These are phyloP conservation scores for Lamproptera curius DNA, from an alignment of 2,888 invertebrate genomes.

Conservation along the genomic window DNA sequence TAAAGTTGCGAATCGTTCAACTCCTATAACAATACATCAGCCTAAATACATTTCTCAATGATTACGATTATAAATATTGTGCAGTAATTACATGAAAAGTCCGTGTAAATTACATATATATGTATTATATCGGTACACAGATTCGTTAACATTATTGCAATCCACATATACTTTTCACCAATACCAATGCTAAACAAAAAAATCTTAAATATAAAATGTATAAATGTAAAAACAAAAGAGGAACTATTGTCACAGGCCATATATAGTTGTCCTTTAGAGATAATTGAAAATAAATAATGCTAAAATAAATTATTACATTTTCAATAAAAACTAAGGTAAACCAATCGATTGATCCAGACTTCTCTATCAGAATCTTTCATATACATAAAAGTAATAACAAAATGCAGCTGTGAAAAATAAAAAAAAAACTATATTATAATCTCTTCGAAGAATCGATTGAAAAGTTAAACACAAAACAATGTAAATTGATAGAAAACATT, in stretches of 20 bases:
- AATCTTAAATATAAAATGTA: slow-evolving; percentile 17
- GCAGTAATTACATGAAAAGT: slow-evolving; percentile 61
- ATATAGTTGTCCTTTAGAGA: slow-evolving; percentile 13
- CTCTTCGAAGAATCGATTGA: no score
- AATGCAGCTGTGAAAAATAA: slow-evolving; percentile 6
- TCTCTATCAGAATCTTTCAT: no score
- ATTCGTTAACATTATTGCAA: slow-evolving; percentile 17
- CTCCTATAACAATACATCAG: slow-evolving; percentile 45
- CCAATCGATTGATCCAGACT: slow-evolving; percentile 11
- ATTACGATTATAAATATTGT: slow-evolving; percentile 64
- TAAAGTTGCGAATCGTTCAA: slow-evolving; percentile 25
- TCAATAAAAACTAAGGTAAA: slow-evolving; percentile 9
- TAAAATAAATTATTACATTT: slow-evolving; percentile 3
- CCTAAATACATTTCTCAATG: slow-evolving; percentile 39
- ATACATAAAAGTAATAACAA: slow-evolving; percentile 7
- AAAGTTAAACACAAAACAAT: no score
- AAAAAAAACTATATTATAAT: no score
- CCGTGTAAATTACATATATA: slow-evolving; percentile 25
- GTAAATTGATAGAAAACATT: no score
- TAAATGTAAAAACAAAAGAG: slow-evolving; percentile 20
- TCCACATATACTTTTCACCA: slow-evolving; percentile 6
- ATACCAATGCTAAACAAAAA: slow-evolving; percentile 13
- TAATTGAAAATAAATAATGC: slow-evolving; percentile 17
- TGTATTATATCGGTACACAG: slow-evolving; percentile 19
- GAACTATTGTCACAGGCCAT: slow-evolving; percentile 21